A percentile compares a stretch with the other conserved stretches of the same genome.
Evolutionary conservation across 2,113 vertebrate species (phyloP).

Genomic region (Thunnus thynnus): DNA sequence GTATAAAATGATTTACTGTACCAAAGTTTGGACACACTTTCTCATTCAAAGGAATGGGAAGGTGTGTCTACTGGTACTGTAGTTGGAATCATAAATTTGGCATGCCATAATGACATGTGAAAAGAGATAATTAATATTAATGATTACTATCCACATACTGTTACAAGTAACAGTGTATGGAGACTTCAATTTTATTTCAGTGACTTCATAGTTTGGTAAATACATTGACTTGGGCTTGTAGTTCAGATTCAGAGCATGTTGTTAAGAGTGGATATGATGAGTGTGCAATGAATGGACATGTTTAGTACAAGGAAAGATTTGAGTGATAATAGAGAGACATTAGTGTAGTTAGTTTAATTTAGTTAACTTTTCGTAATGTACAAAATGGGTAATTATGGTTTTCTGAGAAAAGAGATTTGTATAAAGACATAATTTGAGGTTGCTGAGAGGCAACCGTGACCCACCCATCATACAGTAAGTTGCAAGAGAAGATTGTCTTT

Average conservation of each 20-base stretch:
- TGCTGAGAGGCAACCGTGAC: neutral
- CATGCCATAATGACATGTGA: slow-evolving; percentile 43
- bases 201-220: slow-evolving; percentile 28
- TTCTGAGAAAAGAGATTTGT: slow-evolving; percentile 2
- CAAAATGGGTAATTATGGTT: neutral
- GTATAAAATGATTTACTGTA: neutral
- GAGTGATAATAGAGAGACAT: neutral
- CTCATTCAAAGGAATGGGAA: too few species aligned
- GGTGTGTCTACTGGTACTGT: too few species aligned
- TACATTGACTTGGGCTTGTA: slow-evolving; percentile 33
- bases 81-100: slow-evolving; percentile 17
- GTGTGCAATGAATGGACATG: neutral
- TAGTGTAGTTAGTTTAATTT: neutral
- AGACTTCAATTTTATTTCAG: neutral
- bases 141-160: too few species aligned
- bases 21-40: too few species aligned
- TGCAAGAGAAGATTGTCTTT: neutral
- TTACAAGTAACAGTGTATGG: neutral
- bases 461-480: neutral
- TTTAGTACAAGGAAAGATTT: neutral
- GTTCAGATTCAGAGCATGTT: slow-evolving; percentile 36
- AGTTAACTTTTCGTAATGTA: neutral
- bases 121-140: slow-evolving; percentile 4
- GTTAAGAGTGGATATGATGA: slow-evolving; percentile 10
- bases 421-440: neutral